A percentile compares a stretch with the other conserved stretches of the same genome.
Conservation (phyloP, 2,797 vertebrate species). For the Champsocephalus gunnari region DNA sequence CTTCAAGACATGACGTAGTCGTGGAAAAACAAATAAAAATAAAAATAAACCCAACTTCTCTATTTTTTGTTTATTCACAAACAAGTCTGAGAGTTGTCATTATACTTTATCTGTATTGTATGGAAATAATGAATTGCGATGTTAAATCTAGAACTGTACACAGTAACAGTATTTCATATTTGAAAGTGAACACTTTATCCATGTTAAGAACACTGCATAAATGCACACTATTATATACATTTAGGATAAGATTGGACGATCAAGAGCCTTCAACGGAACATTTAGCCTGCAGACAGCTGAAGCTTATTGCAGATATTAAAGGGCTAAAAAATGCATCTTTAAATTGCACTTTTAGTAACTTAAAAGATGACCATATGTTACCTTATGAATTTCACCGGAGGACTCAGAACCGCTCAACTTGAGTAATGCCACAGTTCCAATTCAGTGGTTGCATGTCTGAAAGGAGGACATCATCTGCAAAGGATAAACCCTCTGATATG, state of each 20-base stretch:
- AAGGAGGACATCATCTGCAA: slow-evolving; percentile 75
- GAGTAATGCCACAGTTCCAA: slow-evolving; percentile 28
- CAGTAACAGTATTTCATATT: slow-evolving; percentile 30
- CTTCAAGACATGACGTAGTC: slow-evolving; percentile 71
- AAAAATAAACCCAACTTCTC: slow-evolving; percentile 79
- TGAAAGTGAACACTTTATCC: slow-evolving; percentile 46
- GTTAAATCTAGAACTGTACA: slow-evolving; percentile 20
- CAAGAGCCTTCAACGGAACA: slow-evolving; percentile 51
- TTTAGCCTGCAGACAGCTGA: slow-evolving; percentile 66
- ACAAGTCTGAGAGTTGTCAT: slow-evolving; percentile 75
- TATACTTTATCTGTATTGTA: slow-evolving; percentile 59
- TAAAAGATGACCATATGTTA: neutral
- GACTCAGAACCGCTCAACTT: slow-evolving; percentile 37
- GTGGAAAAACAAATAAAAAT: slow-evolving; percentile 81
- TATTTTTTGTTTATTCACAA: slow-evolving; percentile 80
- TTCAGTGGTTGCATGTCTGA: slow-evolving; percentile 79
- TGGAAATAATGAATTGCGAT: slow-evolving; percentile 49
- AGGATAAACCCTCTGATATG: slow-evolving; percentile 68
- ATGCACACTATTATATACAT: slow-evolving; percentile 16
- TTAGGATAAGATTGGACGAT: slow-evolving; percentile 58
- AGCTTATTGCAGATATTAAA: slow-evolving; percentile 32
- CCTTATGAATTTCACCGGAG: slow-evolving; percentile 32
- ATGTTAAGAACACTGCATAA: slow-evolving; percentile 33
- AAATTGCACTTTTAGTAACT: slow-evolving; percentile 5
- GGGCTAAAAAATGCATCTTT: slow-evolving; percentile 3